Percentiles rank a stretch among this genome's conserved stretches.
Conservation (phyloP, 2,797 vertebrate species). For the Avahi laniger region DNA sequence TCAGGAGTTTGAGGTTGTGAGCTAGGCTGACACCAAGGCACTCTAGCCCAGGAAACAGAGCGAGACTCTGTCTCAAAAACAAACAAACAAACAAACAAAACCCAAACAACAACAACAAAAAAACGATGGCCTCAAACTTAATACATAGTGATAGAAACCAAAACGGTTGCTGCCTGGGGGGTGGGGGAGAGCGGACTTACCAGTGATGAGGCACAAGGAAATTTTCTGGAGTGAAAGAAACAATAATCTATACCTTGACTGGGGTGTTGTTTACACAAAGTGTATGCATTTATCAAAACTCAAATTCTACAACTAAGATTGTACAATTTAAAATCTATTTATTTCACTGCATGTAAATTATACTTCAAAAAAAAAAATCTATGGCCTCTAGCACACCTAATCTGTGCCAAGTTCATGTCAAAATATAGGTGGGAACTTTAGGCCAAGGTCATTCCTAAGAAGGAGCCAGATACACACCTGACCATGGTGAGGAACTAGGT, state of each 20-base stretch:
- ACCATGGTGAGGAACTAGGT: background rate
- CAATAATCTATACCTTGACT: background rate
- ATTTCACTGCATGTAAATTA: background rate
- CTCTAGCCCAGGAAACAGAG: background rate
- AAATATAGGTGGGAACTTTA: background rate
- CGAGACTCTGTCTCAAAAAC: background rate
- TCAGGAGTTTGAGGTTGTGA: too few species aligned
- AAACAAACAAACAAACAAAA: background rate
- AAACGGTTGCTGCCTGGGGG: background rate
- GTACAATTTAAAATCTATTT: background rate
- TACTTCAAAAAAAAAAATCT: constrained; percentile 6
- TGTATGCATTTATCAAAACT: constrained; percentile 14
- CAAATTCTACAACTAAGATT: background rate
- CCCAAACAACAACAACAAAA: background rate
- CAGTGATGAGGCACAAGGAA: background rate
- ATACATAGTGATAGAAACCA: background rate
- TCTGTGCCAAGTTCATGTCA: background rate
- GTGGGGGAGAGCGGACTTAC: background rate
- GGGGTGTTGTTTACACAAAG: background rate
- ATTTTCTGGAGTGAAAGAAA: background rate
- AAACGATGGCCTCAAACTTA: background rate
- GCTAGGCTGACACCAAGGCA: too few species aligned
- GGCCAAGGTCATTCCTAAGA: background rate
- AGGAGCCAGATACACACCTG: background rate
- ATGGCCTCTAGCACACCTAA: background rate